Conservation (phyloP, 2,797 vertebrate species). For the Austrolebias charrua region DNA sequence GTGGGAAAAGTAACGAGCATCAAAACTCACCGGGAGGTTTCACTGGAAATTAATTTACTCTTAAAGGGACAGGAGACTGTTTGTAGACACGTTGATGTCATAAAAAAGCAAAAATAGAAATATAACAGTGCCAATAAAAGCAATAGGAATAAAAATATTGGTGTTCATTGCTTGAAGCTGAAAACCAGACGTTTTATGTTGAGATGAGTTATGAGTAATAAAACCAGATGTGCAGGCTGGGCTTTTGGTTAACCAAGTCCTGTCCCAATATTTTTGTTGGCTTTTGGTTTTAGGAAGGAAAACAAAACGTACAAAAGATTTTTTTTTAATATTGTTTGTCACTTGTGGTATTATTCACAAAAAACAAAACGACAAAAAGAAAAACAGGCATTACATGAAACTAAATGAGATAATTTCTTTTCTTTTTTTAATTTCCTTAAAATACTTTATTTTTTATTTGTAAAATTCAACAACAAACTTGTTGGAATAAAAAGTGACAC, state of each 20-base stretch:
- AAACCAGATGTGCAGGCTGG: constrained; percentile 32
- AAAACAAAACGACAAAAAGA: too few relatives aligned
- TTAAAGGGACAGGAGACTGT: constrained; percentile 18
- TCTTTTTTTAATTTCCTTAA: too few relatives aligned
- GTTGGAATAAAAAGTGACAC: too few relatives aligned
- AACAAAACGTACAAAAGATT: too few relatives aligned
- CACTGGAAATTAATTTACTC: constrained; percentile 22
- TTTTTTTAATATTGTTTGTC: too few relatives aligned
- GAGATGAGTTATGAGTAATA: constrained; percentile 25
- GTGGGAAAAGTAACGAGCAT: constrained; percentile 4
- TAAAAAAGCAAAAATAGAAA: constrained; percentile 43
- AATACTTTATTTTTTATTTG: too few relatives aligned
- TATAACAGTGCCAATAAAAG: constrained; percentile 36
- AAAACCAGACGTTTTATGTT: constrained; percentile 41
- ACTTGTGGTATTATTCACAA: too few relatives aligned
- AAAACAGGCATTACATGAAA: too few relatives aligned
- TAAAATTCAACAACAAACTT: too few relatives aligned
- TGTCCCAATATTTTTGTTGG: constrained; percentile 4
- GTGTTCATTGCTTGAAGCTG: constrained; percentile 17
- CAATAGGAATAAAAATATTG: constrained; percentile 23
- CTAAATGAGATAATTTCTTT: too few relatives aligned
- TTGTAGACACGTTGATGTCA: constrained; percentile 16
- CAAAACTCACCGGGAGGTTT: constrained; percentile 17
- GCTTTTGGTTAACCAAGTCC: constrained; percentile 11
- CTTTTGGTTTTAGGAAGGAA: neutral